These are phyloP conservation scores for Himantopus leucocephalus DNA, from an alignment of 2,113 vertebrate species.

Conservation along the genomic window DNA sequence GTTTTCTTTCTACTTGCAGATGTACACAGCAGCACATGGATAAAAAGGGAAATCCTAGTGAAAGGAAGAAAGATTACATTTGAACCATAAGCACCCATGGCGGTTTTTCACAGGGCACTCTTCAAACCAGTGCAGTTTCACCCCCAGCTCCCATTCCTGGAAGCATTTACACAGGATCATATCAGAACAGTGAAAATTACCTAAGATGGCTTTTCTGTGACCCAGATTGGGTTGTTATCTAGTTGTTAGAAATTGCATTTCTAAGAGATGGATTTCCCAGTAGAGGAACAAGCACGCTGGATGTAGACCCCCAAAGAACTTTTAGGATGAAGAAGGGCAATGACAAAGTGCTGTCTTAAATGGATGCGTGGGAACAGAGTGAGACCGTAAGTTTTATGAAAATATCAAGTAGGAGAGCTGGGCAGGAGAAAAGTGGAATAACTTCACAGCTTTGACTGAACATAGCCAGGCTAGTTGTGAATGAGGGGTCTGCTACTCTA, in stretches of 20 bases:
- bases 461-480: not conserved
- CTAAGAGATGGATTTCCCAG: not conserved
- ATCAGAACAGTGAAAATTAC: not conserved
- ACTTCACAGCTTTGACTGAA: not conserved
- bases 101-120: not conserved
- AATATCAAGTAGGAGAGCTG: not conserved
- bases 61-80: not conserved
- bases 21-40: not conserved
- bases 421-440: not conserved
- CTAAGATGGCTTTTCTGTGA: not conserved
- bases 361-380: fast-evolving
- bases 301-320: not conserved
- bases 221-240: not conserved
- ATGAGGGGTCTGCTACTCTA: not conserved
- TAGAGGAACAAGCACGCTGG: not conserved
- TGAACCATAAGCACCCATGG: not conserved
- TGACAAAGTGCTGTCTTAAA: not conserved
- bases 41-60: not conserved
- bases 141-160: not conserved
- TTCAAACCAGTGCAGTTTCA: not conserved
- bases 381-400: fast-evolving
- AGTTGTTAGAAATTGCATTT: not conserved
- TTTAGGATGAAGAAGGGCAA: not conserved
- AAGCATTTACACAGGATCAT: not conserved
- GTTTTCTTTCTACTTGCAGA: not conserved